A percentile compares a stretch with the other conserved stretches of the same genome.
Conservation (phyloP, 2,113 vertebrate genomes). For the Chloropsis hardwickii region DNA sequence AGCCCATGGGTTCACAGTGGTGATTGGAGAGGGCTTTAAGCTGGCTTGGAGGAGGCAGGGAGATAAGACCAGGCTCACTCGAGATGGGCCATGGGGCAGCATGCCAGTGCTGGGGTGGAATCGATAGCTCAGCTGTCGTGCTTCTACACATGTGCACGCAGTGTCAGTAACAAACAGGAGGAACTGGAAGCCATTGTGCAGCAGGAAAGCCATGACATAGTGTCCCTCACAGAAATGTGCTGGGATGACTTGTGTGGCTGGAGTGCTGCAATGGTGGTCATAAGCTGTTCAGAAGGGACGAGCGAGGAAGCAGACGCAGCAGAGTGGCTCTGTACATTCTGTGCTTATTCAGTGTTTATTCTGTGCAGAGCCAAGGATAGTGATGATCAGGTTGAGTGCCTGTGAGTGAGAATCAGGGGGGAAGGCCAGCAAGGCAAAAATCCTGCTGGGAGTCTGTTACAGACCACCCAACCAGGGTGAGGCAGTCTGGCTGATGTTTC, state of each 20-base stretch:
- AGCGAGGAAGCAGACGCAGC: not conserved
- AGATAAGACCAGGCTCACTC: not conserved
- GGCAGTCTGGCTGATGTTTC: not conserved
- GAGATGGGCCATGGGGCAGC: not conserved
- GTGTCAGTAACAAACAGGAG: not conserved
- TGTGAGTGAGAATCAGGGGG: accelerated
- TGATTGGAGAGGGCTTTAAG: not conserved
- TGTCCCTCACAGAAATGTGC: not conserved
- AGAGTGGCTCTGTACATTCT: not conserved
- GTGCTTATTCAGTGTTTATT: not conserved
- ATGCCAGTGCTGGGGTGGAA: not conserved
- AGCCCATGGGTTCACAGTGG: not conserved
- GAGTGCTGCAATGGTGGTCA: not conserved
- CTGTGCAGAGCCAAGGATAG: not conserved
- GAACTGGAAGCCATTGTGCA: not conserved
- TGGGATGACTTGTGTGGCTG: not conserved
- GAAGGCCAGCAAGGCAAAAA: not conserved
- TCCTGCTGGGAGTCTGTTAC: not conserved
- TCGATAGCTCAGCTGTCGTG: not conserved
- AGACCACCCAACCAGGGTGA: not conserved
- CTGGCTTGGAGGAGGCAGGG: not conserved
- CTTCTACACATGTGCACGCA: not conserved
- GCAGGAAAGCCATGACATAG: not conserved
- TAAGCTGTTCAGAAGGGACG: not conserved
- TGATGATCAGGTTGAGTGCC: not conserved